Percentiles rank a stretch among this genome's conserved stretches.
Conservation (phyloP, 2,797 vertebrate species). For the Coccyzus lansbergi region DNA sequence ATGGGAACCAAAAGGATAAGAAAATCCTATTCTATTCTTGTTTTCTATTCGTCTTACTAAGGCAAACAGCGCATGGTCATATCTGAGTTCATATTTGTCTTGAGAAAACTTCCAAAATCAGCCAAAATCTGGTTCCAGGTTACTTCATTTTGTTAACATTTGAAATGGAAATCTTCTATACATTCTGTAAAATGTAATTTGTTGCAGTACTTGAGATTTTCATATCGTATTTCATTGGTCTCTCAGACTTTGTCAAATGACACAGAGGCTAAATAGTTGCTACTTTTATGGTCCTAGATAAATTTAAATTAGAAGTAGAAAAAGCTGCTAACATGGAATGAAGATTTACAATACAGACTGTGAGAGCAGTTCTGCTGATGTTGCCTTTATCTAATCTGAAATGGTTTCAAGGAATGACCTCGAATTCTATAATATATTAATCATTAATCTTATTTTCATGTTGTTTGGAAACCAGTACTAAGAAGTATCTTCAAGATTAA, state of each 20-base stretch:
- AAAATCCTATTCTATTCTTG: constrained; percentile 43
- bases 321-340: not conserved
- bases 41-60: constrained; percentile 22
- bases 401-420: not conserved
- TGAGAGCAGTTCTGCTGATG: not conserved
- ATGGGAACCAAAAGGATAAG: constrained; percentile 48
- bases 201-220: not conserved
- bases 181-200: not conserved
- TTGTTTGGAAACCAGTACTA: not conserved
- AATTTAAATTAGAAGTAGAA: not conserved
- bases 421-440: not conserved
- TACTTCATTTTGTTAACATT: not conserved
- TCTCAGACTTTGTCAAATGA: not conserved
- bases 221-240: not conserved
- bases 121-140: not conserved
- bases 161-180: not conserved
- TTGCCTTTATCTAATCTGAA: not conserved
- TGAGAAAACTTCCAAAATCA: not conserved
- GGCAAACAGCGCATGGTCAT: not conserved
- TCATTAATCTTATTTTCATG: not conserved
- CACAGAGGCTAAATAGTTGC: not conserved
- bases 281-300: not conserved
- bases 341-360: not conserved
- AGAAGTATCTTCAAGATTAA: not conserved
- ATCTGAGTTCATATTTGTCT: too few species aligned